phyloP scores from a whole-genome alignment of 2,113 vertebrate species.

The Capreolus pygargus region DNA sequence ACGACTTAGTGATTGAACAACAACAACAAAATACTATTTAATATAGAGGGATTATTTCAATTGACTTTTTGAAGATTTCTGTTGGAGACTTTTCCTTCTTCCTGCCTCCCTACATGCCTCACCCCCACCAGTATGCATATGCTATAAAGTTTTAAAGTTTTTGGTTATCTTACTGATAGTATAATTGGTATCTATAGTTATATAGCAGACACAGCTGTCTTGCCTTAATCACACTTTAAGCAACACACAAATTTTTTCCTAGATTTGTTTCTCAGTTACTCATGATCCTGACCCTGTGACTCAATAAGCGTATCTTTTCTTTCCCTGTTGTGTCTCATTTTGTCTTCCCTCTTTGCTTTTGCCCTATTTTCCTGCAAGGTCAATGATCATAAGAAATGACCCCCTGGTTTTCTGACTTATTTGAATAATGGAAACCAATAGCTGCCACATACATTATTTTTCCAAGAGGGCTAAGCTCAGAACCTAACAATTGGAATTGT shows the following conservation, averaged over 20 bases:
- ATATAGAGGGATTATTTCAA: background rate
- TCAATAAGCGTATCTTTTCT: background rate
- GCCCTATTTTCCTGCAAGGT: background rate
- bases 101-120: fast-evolving
- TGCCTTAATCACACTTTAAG: constrained; percentile 50
- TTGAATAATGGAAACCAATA: constrained; percentile 51
- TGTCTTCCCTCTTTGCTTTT: background rate
- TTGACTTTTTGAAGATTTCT: background rate
- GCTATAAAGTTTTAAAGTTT: background rate
- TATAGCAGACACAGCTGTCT: background rate
- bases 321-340: background rate
- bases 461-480: constrained; percentile 18
- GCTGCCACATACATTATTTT: background rate
- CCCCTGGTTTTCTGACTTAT: constrained; percentile 74
- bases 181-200: background rate
- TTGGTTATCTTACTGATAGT: background rate
- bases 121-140: background rate
- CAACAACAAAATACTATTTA: background rate
- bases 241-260: constrained; percentile 1
- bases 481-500: background rate
- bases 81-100: background rate
- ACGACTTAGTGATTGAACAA: background rate
- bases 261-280: constrained; percentile 18
- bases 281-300: background rate
- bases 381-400: background rate